Conservation (phyloP, 1,140 invertebrate species). For the Euwallacea similis region DNA sequence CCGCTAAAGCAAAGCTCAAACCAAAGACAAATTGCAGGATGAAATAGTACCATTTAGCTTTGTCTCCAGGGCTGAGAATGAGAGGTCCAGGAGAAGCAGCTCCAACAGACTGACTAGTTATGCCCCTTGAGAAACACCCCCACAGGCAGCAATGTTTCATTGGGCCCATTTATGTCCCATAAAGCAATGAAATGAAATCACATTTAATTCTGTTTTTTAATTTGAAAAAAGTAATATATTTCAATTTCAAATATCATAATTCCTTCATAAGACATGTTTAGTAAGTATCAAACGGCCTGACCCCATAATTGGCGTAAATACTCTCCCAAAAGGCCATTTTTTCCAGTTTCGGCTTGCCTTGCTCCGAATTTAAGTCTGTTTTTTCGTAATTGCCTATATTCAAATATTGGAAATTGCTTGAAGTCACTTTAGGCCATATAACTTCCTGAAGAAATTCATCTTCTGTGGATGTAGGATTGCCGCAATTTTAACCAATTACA, state of each 20-base stretch:
- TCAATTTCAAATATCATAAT: too few species aligned
- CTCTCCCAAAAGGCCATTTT: constrained; percentile 53
- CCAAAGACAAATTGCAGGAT: too few species aligned
- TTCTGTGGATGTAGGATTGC: constrained; percentile 32
- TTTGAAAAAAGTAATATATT: too few species aligned
- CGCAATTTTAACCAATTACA: neutral
- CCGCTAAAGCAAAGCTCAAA: neutral
- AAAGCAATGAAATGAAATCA: too few species aligned
- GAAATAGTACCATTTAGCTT: too few species aligned
- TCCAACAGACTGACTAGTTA: too few species aligned
- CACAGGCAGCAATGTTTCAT: too few species aligned
- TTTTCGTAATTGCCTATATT: constrained; percentile 28
- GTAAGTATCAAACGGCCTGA: constrained; percentile 35
- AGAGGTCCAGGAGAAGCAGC: too few species aligned
- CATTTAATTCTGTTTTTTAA: too few species aligned
- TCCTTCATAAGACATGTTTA: neutral
- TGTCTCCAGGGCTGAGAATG: too few species aligned
- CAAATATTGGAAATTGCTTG: constrained; percentile 28
- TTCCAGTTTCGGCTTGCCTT: constrained; percentile 17
- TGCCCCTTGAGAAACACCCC: too few species aligned
- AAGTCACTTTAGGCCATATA: constrained; percentile 31
- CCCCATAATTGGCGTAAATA: constrained; percentile 28
- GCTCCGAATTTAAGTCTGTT: constrained; percentile 10
- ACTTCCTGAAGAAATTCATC: constrained; percentile 23
- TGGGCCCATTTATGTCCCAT: too few species aligned